Base-by-base conservation (phyloP, 1,140 invertebrate genomes). In the Drosophila arawakana region DNA sequence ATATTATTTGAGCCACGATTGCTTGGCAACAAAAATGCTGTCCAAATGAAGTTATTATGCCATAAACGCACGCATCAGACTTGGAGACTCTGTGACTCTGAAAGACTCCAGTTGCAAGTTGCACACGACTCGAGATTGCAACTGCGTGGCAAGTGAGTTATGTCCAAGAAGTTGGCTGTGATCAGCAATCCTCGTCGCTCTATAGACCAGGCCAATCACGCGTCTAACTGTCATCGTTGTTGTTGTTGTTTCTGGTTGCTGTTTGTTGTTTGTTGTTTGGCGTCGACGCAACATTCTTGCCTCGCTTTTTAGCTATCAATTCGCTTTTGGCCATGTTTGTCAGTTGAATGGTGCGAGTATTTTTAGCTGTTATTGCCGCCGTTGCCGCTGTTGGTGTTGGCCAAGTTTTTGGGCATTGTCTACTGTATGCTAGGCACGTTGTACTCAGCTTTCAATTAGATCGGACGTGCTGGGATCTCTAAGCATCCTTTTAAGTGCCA, bases 31-130 rank as follows among this genome's bases (percentile, higher is more conserved):
- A 78, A 76, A 81, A 88, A 86, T 74, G 83, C 70, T 75, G 83
- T 79, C 88, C 81, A 91, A 91, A 91, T 91, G 88, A 91, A 91
- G 88, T 91, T 91, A 91, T 91, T 91, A 91, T 91, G 86, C 88
- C 88, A 91, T 91, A 91, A 91, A 78, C 82, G 88, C 88, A 91
- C 88, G 80, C 88, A 91, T 88, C 80, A 83, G 79, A 65, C 50
- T 75, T 49, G 2, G 3, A 54, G 73, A 46, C 34, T 52, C 34
- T 7, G 39, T 30, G 35, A 37, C 41, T 47, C 39, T 46, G 49
- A 35, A 21, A n/a, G 15, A 58, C 70, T 59, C 10, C 7, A 69
- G 15, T 60, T 55, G 37, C 52, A 58, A 65, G 37, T 65, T 49
- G 60, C 43, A 68, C 30, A 34, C 25, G 43, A 57, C 54, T 67